Percentiles rank a stretch among this genome's conserved stretches.
Evolutionary conservation across 2,797 vertebrate species (phyloP).

Genomic region (Macrochelys suwanniensis): DNA sequence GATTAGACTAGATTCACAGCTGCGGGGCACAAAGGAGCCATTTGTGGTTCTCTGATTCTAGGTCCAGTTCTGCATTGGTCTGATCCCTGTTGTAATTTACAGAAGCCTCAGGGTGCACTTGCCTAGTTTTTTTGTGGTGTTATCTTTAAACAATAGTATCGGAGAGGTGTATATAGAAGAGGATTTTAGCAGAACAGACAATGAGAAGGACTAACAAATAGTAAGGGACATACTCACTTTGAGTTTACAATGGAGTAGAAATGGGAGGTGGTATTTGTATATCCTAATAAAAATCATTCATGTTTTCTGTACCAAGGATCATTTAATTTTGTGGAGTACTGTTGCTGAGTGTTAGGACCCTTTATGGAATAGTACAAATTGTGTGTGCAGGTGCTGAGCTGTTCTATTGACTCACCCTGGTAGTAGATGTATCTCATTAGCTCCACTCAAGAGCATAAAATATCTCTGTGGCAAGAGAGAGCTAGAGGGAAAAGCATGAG

Average conservation of each 20-base stretch:
- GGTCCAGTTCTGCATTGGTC: background rate
- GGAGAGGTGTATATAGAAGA: accelerated
- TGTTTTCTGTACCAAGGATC: background rate
- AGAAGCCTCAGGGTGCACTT: accelerated
- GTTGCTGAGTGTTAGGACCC: accelerated
- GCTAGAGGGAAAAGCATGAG: accelerated
- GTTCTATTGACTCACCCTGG: background rate
- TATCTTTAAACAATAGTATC: background rate
- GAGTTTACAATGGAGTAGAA: background rate
- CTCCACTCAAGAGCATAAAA: background rate
- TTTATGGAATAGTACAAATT: background rate
- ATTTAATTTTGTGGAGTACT: background rate
- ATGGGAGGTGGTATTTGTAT: background rate
- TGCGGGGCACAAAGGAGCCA: accelerated
- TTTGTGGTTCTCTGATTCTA: background rate
- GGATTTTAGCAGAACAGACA: background rate
- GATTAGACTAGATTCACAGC: background rate
- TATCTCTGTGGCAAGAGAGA: background rate
- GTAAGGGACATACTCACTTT: background rate
- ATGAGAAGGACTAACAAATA: background rate
- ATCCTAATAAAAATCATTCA: background rate
- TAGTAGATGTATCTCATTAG: background rate
- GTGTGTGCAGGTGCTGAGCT: background rate
- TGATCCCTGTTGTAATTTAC: background rate
- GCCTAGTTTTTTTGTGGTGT: background rate